Evolutionary conservation across 2,888 invertebrate genomes (phyloP), one percentile per base, ranked within the genome.

Genomic region (Ecliptopera silaceata): DNA sequence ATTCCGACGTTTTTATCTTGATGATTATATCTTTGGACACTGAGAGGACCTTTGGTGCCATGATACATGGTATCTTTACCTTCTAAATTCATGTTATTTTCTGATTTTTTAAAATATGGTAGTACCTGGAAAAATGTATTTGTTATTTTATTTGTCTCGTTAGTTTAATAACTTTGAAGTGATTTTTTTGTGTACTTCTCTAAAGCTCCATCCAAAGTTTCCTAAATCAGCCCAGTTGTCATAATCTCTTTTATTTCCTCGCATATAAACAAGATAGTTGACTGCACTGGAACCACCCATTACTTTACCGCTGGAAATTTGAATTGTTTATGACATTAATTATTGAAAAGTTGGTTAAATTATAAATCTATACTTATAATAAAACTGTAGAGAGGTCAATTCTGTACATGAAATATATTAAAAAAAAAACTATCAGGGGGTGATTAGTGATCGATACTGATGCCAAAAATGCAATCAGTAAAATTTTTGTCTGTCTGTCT

Each of bases 221-320:
- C 94, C 95, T 60, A 92, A 76, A 11, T 82, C 80, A 3, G 92
- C 93, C 95, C 95, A 95, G 56, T 92, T 88, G 69, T 95, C 93
- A 72, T 94, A 95, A 75, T 95, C 95, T 32, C 84, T 76, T 52
- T 89, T 92, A 70, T 93, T 92, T 34, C 94, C 94, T 77, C 94
- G 79, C 74, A 93, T 93, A 73, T 94, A 94, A 26, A 93, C 93
- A 85, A 95, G 89, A 78, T 93, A 94, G 78, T 95, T 95, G 41
- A 93, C 90, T 36, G 93, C 84, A 64, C 94, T 94, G 1, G 93
- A 93, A 2, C 95, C 95, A 12, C 95, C 95, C 91, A 95, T 93
- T 1, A 94, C 94, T 74, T 92, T 93, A 3, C 94, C 94, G 53
- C 93, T 91, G 86, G 22, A 81, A 84, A 57, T 46, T 41, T 41